These are phyloP conservation scores for Drosophila simulans DNA, from an alignment of 1,140 invertebrate species.

Conservation along the genomic window DNA sequence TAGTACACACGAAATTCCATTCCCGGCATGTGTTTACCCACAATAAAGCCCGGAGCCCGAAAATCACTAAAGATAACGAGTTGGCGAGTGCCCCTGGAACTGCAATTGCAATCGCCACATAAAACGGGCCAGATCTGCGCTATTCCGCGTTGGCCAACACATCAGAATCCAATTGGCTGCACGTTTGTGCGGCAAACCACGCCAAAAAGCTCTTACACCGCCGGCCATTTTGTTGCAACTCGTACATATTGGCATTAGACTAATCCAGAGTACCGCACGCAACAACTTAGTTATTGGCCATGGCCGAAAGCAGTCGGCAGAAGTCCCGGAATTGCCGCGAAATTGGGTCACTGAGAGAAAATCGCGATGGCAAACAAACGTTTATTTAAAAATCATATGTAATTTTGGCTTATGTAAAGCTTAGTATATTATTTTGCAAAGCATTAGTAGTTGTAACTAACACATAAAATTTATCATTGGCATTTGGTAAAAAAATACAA, in stretches of 20 bases:
- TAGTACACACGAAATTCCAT: constrained; percentile 11
- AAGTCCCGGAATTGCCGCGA: neutral
- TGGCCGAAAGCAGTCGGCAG: constrained; percentile 18
- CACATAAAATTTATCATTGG: neutral
- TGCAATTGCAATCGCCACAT: constrained; percentile 34
- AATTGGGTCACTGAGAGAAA: constrained; percentile 1
- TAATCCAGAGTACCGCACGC: constrained; percentile 62
- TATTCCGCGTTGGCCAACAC: constrained; percentile 47
- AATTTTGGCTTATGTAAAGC: too few relatives aligned
- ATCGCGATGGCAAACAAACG: too few relatives aligned
- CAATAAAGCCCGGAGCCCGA: constrained; percentile 16
- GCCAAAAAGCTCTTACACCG: constrained; percentile 59
- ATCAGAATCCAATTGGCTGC: constrained; percentile 70
- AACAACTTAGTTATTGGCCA: constrained; percentile 72
- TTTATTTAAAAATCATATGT: too few relatives aligned
- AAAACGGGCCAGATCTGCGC: constrained; percentile 43
- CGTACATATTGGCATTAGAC: constrained; percentile 73
- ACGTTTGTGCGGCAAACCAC: constrained; percentile 47
- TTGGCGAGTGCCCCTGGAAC: constrained; percentile 13
- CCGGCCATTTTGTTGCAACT: constrained; percentile 53
- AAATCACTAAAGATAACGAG: constrained; percentile 48
- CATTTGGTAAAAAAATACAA: too few relatives aligned
- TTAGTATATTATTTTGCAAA: too few relatives aligned
- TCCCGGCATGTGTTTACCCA: constrained; percentile 20
- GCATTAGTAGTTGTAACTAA: too few relatives aligned